Evolutionary conservation across 2,113 vertebrate genomes (phyloP).

Genomic region (Cavia porcellus): DNA sequence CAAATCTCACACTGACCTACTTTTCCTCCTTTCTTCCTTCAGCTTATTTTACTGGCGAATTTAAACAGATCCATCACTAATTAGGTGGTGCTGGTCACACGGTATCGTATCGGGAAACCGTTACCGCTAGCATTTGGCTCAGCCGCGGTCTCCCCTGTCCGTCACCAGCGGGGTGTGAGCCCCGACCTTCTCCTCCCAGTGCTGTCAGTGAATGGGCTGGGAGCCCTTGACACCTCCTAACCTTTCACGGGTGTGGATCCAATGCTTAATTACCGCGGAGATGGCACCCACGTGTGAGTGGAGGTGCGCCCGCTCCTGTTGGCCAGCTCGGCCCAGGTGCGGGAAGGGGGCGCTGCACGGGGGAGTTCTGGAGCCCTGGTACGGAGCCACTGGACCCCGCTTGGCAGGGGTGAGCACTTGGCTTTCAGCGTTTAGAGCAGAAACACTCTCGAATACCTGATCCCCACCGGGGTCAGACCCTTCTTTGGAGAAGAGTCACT

Average conservation of each 20-base stretch:
- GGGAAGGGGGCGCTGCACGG: fast-evolving
- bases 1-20: conserved; percentile 18
- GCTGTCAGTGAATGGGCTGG: conserved; percentile 10
- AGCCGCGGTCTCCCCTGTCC: not conserved
- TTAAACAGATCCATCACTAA: conserved; percentile 64
- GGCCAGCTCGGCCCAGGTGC: fast-evolving
- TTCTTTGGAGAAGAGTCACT: not conserved
- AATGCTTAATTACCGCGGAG: conserved; percentile 58
- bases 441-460: not conserved
- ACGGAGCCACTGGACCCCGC: fast-evolving
- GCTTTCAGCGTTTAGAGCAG: not conserved
- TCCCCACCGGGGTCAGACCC: not conserved
- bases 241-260: conserved; percentile 31
- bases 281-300: conserved; percentile 35
- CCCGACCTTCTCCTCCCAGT: not conserved
- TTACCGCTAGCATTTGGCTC: conserved; percentile 41
- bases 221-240: conserved; percentile 33
- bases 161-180: fast-evolving
- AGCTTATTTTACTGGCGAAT: conserved; percentile 44
- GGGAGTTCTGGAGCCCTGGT: fast-evolving
- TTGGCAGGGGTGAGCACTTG: fast-evolving
- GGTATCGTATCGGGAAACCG: not conserved
- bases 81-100: conserved; percentile 53
- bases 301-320: fast-evolving
- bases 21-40: not conserved